Conservation (phyloP, 2,797 vertebrate genomes). For the Netta rufina region DNA sequence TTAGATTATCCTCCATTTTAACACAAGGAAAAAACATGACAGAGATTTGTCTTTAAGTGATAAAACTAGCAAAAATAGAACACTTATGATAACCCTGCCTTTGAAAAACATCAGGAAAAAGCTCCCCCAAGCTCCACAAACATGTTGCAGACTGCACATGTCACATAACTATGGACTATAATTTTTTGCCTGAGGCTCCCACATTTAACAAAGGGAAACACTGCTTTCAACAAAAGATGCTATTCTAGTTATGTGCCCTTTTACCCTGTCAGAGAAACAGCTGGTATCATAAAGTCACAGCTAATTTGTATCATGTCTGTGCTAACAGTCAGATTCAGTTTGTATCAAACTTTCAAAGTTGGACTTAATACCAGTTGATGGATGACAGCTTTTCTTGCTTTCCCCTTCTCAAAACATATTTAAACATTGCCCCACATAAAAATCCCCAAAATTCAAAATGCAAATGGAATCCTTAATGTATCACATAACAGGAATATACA, state of each 20-base stretch:
- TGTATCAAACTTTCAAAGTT: slow-evolving; percentile 73
- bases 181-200: slow-evolving; percentile 53
- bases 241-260: slow-evolving; percentile 75
- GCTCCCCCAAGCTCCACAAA: not conserved
- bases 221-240: slow-evolving; percentile 60
- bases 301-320: slow-evolving; percentile 76
- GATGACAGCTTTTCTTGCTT: slow-evolving; percentile 54
- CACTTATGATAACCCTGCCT: slow-evolving; percentile 1
- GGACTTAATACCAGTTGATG: slow-evolving; percentile 72
- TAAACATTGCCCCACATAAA: not conserved
- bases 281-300: slow-evolving; percentile 78
- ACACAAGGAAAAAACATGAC: not conserved
- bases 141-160: slow-evolving; percentile 34
- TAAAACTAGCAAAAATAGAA: slow-evolving; percentile 27
- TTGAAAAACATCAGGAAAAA: slow-evolving; percentile 28
- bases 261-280: slow-evolving; percentile 73
- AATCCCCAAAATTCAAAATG: not conserved
- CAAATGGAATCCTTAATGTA: not conserved
- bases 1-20: not conserved
- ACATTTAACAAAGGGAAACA: slow-evolving; percentile 39
- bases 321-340: slow-evolving; percentile 75
- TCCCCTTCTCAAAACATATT: slow-evolving; percentile 2
- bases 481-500: not conserved
- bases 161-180: not conserved
- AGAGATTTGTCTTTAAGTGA: slow-evolving; percentile 36